Evolutionary conservation across 2,888 invertebrate species (phyloP).

Genomic region (Amphipoea lucens): DNA sequence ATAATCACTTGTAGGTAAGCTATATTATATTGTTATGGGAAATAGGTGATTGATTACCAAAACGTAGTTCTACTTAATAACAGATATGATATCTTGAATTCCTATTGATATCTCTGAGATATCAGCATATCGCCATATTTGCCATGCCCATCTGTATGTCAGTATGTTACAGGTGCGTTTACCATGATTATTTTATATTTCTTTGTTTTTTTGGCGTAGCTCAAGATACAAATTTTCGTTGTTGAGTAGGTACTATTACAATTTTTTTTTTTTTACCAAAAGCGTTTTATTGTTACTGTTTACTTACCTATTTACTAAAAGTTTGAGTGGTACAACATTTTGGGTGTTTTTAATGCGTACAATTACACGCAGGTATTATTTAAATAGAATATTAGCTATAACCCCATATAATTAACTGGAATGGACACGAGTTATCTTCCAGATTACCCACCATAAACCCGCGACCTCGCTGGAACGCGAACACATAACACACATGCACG

Average conservation of each 20-base stretch:
- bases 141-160: neutral
- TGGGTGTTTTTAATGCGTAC: neutral
- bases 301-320: neutral
- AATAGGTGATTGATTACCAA: slow-evolving; percentile 11
- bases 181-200: neutral
- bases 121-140: slow-evolving; percentile 7
- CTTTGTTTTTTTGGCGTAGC: neutral
- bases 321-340: neutral
- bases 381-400: neutral
- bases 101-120: slow-evolving; percentile 26
- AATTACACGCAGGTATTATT: neutral
- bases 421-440: slow-evolving; percentile 50
- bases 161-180: slow-evolving; percentile 12
- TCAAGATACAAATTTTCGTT: neutral
- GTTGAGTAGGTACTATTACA: neutral
- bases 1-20: neutral
- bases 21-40: neutral
- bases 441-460: slow-evolving; percentile 54
- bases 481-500: slow-evolving; percentile 46
- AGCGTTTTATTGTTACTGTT: neutral
- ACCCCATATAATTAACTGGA: slow-evolving; percentile 29
- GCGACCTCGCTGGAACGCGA: slow-evolving; percentile 56
- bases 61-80: neutral
- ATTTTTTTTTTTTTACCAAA: neutral
- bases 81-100: slow-evolving; percentile 30